phyloP scores from a whole-genome alignment of 2,888 invertebrate species.

The Nymphalis c-album region DNA sequence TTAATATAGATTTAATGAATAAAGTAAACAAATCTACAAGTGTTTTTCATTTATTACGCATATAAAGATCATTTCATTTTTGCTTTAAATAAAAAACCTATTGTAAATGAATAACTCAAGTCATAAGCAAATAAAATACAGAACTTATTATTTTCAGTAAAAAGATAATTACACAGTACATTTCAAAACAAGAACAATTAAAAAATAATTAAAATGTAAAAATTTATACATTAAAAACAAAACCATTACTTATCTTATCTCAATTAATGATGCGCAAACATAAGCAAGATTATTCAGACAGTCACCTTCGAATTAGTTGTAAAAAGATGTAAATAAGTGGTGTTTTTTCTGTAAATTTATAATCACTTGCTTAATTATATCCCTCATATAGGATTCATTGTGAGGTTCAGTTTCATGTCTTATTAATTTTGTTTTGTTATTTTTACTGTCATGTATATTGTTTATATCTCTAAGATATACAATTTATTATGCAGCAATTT shows the following conservation, averaged over 20 bases:
- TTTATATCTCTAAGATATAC: too few relatives aligned
- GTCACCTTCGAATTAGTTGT: constrained; percentile 18
- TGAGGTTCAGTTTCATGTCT: too few relatives aligned
- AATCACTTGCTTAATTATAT: not conserved
- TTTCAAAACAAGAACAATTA: not conserved
- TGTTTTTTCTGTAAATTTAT: not conserved
- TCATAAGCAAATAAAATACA: not conserved
- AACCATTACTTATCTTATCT: constrained; percentile 21
- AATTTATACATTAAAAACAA: not conserved
- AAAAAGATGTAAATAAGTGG: not conserved
- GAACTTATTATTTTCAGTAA: not conserved
- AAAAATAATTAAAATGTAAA: constrained; percentile 9
- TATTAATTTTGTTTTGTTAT: too few relatives aligned
- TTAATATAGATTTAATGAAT: constrained; percentile 31
- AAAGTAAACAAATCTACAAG: constrained; percentile 27
- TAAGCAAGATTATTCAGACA: constrained; percentile 19
- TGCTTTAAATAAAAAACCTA: not conserved
- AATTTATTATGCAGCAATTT: too few relatives aligned
- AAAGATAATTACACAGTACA: not conserved
- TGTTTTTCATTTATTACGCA: not conserved
- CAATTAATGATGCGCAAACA: not conserved
- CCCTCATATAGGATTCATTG: not conserved
- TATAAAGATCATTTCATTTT: not conserved
- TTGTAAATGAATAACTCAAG: not conserved
- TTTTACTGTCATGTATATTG: too few relatives aligned